Evolutionary conservation across 2,888 invertebrate species (phyloP), one percentile per base, ranked within the genome.

Genomic region (Apamea sordens): DNA sequence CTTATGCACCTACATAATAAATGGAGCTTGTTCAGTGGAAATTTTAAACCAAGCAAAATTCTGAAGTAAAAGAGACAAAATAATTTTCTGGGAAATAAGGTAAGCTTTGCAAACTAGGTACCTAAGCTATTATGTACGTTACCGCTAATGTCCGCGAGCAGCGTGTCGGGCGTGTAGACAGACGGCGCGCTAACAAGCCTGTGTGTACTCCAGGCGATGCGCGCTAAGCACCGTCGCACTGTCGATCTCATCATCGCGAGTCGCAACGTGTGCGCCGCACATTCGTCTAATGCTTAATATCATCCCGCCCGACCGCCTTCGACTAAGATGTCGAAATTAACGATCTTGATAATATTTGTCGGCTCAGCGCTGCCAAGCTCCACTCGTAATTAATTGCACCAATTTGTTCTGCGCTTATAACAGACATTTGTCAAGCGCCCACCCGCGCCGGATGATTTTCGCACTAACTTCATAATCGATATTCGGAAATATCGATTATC

Each of bases 331-430:
- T 95, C 93, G 94, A 95, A 95, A 96, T 95, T 95, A 96, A 96
- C 96, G 96, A 96, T 96, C 96, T 95, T 94, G 95, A 96, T 96
- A 96, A 96, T 96, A 96, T 96, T 96, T 97, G 96, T 93, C 95
- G 95, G 95, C 95, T 96, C 94, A 94, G 93, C 94, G 94, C 93
- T 94, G 94, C 94, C 94, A 93, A 86, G 93, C 94, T 93, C 94
- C 91, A 92, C 94, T 93, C 90, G 93, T 95, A 94, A 96, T 96
- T 96, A 96, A 96, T 97, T 93, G 95, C 95, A 93, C 93, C 95
- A 96, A 96, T 97, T 96, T 96, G 96, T 97, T 95, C 95, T 92
- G 91, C 94, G 95, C 96, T 96, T 96, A 96, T 96, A 96, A 95
- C 95, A 93, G 94, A 92, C 95, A 96, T 96, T 96, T 96, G 96